These are phyloP conservation scores for Riptortus pedestris DNA, from an alignment of 1,140 invertebrate genomes.

Conservation along the genomic window DNA sequence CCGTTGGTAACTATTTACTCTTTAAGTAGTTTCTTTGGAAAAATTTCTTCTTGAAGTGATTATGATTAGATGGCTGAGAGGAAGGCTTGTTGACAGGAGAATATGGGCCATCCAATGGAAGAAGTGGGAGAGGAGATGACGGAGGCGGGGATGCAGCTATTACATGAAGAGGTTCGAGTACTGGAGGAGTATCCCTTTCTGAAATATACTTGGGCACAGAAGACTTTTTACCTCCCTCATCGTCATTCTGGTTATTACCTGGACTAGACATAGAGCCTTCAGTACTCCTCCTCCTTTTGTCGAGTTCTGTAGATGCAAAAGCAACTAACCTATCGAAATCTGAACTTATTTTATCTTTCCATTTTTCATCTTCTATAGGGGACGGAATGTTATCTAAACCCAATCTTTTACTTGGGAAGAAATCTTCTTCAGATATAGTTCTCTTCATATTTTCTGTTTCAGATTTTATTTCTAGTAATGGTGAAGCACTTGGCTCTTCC, in stretches of 20 bases:
- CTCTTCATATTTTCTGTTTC: neutral
- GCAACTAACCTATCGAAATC: constrained; percentile 77
- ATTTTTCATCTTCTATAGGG: constrained; percentile 44
- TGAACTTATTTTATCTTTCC: constrained; percentile 75
- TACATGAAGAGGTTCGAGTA: neutral
- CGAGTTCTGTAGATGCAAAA: constrained; percentile 72
- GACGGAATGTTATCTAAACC: neutral
- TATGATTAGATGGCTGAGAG: neutral
- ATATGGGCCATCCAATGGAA: constrained; percentile 1
- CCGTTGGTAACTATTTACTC: too few relatives aligned
- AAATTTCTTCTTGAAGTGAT: constrained; percentile 9
- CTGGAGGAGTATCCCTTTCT: constrained; percentile 1
- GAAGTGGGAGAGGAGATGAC: neutral
- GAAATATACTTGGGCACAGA: neutral
- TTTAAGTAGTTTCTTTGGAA: constrained; percentile 3
- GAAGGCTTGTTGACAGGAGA: neutral
- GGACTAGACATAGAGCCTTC: constrained; percentile 56
- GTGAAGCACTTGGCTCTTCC: neutral
- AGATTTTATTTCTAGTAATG: neutral
- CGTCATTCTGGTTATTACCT: constrained; percentile 49
- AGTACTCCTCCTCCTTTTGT: constrained; percentile 64
- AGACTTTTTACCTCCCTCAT: neutral
- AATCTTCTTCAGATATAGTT: constrained; percentile 4
- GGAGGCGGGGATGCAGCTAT: neutral
- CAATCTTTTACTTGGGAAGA: constrained; percentile 2